These are phyloP conservation scores for Diaphora mendica DNA, from an alignment of 2,888 invertebrate genomes.

Conservation along the genomic window DNA sequence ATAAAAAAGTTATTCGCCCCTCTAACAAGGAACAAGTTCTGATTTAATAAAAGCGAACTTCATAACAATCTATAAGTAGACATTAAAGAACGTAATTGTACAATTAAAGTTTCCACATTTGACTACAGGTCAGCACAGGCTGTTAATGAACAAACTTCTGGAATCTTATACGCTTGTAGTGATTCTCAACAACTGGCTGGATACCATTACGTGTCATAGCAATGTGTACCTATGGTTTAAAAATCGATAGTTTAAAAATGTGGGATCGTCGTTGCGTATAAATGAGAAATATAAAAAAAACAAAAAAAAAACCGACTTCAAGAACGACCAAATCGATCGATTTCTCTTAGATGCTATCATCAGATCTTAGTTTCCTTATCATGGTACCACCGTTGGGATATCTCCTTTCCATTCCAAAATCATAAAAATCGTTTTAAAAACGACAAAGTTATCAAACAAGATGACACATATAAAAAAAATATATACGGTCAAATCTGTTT, in stretches of 20 bases:
- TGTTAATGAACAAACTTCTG: constrained; percentile 54
- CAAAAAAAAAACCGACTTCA: no score
- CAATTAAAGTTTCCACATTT: constrained; percentile 55
- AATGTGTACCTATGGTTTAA: neutral
- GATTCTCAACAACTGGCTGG: constrained; percentile 33
- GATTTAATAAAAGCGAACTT: neutral
- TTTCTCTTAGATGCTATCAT: no score
- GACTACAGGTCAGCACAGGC: constrained; percentile 47
- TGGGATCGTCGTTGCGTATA: no score
- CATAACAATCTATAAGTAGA: constrained; percentile 23
- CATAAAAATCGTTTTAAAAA: no score
- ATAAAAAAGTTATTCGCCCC: neutral
- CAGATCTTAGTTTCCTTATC: no score
- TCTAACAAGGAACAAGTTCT: neutral
- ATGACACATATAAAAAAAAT: no score
- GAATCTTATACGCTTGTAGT: constrained; percentile 47
- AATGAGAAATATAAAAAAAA: no score
- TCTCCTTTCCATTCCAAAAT: no score
- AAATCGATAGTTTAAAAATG: neutral
- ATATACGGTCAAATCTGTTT: no score
- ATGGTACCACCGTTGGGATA: no score
- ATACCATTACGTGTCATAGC: constrained; percentile 32
- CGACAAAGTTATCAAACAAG: no score
- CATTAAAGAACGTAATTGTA: constrained; percentile 35
- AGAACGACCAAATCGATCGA: no score